Evolutionary conservation across 2,888 invertebrate species (phyloP).

Genomic region (Harmothoe impar): DNA sequence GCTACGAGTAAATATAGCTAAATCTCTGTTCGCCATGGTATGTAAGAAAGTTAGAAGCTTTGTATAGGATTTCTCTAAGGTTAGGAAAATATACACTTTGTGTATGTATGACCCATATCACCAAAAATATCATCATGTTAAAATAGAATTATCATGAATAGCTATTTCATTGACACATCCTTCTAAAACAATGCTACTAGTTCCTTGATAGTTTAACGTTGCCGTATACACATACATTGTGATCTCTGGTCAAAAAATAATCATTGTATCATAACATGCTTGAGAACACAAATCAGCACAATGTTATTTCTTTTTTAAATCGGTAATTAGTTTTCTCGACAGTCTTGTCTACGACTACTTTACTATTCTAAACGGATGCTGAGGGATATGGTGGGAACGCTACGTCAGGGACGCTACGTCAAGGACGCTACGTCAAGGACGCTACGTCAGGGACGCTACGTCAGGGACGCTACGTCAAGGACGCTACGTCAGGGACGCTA

Average conservation of each 20-base stretch:
- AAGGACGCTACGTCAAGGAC: too few species aligned
- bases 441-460: too few species aligned
- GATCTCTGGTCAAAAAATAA: slow-evolving; percentile 58
- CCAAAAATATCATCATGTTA: slow-evolving; percentile 60
- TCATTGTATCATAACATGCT: slow-evolving; percentile 12
- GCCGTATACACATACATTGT: slow-evolving; percentile 48
- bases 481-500: too few species aligned
- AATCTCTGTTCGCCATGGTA: slow-evolving; percentile 51
- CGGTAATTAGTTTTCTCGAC: too few species aligned
- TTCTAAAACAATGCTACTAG: slow-evolving; percentile 33
- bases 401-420: too few species aligned
- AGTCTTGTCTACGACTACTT: not conserved
- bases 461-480: too few species aligned
- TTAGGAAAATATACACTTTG: slow-evolving; percentile 62
- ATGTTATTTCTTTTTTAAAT: not conserved
- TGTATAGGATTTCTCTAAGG: slow-evolving; percentile 61
- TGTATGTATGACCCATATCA: slow-evolving; percentile 52
- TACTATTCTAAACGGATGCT: not conserved
- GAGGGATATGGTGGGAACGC: not conserved
- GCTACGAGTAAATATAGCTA: slow-evolving; percentile 56
- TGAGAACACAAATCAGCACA: slow-evolving; percentile 44
- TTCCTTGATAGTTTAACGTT: slow-evolving; percentile 31
- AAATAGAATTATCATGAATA: slow-evolving; percentile 57
- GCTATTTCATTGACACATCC: slow-evolving; percentile 34
- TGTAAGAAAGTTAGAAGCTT: slow-evolving; percentile 57